A percentile compares a stretch with the other conserved stretches of the same genome.
Evolutionary conservation across 1,140 invertebrate genomes (phyloP).

Genomic region (Centruroides vittatus): DNA sequence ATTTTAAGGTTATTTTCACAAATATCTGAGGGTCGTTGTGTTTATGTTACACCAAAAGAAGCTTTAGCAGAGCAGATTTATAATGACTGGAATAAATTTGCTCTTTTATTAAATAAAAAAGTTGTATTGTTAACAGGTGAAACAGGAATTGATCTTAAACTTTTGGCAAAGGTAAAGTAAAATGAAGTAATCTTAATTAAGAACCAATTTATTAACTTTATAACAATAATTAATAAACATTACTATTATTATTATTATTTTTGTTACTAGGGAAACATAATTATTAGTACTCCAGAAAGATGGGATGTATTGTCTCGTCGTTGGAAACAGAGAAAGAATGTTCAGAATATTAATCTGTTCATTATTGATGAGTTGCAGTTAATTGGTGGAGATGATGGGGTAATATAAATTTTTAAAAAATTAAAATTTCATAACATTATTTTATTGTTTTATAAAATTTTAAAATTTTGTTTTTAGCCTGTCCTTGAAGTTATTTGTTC

Average conservation of each 20-base stretch:
- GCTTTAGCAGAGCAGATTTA: slow-evolving; percentile 83
- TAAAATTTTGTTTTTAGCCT: slow-evolving; percentile 33
- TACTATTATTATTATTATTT: too few species aligned
- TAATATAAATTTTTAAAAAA: slow-evolving; percentile 19
- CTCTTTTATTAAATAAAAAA: slow-evolving; percentile 60
- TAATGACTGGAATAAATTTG: slow-evolving; percentile 84
- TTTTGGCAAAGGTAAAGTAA: slow-evolving; percentile 35
- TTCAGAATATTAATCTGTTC: slow-evolving; percentile 92
- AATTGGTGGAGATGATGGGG: slow-evolving; percentile 37
- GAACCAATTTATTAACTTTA: too few species aligned
- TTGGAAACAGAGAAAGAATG: slow-evolving; percentile 98
- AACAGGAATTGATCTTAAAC: slow-evolving; percentile 90
- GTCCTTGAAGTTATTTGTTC: slow-evolving; percentile 96
- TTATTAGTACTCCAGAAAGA: slow-evolving; percentile 93
- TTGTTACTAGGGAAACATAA: slow-evolving; percentile 55
- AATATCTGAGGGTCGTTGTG: slow-evolving; percentile 48
- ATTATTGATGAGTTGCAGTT: slow-evolving; percentile 95
- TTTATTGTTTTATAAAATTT: too few species aligned
- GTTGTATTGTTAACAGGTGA: slow-evolving; percentile 91
- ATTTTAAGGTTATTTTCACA: slow-evolving; percentile 73
- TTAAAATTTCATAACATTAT: too few species aligned
- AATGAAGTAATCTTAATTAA: too few species aligned
- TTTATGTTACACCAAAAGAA: slow-evolving; percentile 87
- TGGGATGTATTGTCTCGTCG: slow-evolving; percentile 96
- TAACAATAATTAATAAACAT: too few species aligned